These are phyloP conservation scores for Parnassius glacialis DNA, from an alignment of 2,888 invertebrate species.

Conservation along the genomic window DNA sequence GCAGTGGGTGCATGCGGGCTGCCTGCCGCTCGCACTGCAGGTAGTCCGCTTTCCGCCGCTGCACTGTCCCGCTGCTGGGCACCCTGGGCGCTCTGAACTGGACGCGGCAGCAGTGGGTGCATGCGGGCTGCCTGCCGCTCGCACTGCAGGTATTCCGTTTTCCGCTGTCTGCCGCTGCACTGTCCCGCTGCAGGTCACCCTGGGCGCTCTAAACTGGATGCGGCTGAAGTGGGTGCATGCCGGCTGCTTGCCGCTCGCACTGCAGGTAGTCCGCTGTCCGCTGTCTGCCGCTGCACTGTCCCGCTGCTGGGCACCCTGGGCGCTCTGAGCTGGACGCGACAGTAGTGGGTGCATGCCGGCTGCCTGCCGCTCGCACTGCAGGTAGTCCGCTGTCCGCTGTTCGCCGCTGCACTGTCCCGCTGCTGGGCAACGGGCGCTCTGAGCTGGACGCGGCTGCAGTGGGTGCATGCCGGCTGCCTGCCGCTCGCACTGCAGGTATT, in stretches of 20 bases:
- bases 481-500: too few species aligned
- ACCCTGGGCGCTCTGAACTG: conserved; percentile 52
- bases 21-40: conserved; percentile 46
- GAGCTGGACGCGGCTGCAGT: conserved; percentile 37
- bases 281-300: too few species aligned
- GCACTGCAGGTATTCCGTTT: conserved; percentile 46
- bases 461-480: conserved; percentile 5
- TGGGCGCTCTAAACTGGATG: conserved; percentile 60
- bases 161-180: too few species aligned
- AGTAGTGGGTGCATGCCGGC: conserved; percentile 6
- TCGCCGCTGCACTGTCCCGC: conserved; percentile 13
- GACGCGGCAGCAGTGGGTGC: conserved; percentile 30
- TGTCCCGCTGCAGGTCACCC: conserved; percentile 40
- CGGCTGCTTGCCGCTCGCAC: neutral
- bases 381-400: neutral
- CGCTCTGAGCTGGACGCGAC: conserved; percentile 43
- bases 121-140: conserved; percentile 38
- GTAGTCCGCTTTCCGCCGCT: conserved; percentile 33
- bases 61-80: conserved; percentile 36
- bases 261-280: neutral
- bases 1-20: conserved; percentile 29
- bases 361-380: too few species aligned
- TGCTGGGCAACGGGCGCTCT: conserved; percentile 47
- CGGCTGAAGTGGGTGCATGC: conserved; percentile 15
- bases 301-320: conserved; percentile 44